A percentile compares a stretch with the other conserved stretches of the same genome.
phyloP scores from a whole-genome alignment of 2,797 vertebrate genomes.

The Nothura maculosa region DNA sequence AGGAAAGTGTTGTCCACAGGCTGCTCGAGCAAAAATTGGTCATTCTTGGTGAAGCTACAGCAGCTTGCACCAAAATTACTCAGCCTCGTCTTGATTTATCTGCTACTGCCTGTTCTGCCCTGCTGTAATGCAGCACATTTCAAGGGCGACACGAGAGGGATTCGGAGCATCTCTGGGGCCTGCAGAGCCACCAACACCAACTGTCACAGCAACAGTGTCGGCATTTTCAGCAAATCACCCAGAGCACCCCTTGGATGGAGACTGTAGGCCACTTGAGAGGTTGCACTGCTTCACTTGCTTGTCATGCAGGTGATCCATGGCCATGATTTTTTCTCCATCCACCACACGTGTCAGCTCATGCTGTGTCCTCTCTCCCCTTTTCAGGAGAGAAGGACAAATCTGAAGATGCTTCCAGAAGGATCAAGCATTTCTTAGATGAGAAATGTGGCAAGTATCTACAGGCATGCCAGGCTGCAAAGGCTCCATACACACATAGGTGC shows the following conservation, averaged over 20 bases:
- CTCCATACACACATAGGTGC: background rate
- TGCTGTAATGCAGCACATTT: background rate
- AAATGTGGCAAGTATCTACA: accelerated
- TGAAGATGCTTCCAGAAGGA: accelerated
- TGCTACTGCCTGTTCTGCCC: background rate
- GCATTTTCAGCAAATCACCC: background rate
- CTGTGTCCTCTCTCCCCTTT: background rate
- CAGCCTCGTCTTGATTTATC: background rate
- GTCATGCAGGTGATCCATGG: accelerated
- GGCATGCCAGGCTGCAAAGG: background rate
- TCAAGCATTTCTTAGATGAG: background rate
- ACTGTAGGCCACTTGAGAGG: background rate
- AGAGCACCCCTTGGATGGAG: background rate
- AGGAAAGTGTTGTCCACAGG: background rate
- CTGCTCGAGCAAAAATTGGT: background rate
- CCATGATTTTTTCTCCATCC: background rate
- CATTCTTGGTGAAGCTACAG: background rate
- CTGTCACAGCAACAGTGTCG: background rate
- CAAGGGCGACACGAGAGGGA: background rate
- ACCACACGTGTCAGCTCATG: background rate
- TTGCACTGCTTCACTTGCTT: accelerated
- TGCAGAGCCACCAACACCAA: background rate
- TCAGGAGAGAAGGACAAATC: background rate
- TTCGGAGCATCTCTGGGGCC: background rate
- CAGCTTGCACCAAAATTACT: background rate